Percentiles rank a stretch among this genome's conserved stretches.
These are phyloP conservation scores for Protosalanx chinensis DNA, from an alignment of 2,797 vertebrate species.

Conservation along the genomic window DNA sequence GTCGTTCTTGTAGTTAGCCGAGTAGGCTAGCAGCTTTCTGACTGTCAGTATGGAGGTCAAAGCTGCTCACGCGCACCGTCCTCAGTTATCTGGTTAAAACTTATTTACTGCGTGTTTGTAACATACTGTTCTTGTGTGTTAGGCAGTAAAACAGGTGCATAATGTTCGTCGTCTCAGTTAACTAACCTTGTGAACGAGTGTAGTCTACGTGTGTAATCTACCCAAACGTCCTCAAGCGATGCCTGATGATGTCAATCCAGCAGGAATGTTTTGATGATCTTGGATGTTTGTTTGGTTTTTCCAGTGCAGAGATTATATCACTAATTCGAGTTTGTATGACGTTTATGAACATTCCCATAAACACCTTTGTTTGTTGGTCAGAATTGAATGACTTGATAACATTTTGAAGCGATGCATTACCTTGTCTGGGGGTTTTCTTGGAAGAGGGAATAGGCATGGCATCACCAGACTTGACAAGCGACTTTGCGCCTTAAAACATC, in stretches of 20 bases:
- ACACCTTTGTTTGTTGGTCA: no score
- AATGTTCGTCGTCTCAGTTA: no score
- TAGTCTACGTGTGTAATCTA: no score
- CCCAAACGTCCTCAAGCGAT: no score
- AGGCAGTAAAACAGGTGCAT: neutral
- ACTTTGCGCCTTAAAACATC: neutral
- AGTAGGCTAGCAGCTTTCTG: neutral
- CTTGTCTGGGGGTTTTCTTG: neutral
- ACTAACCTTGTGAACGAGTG: no score
- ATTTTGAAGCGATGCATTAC: neutral
- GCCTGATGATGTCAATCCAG: no score
- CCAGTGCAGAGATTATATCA: no score
- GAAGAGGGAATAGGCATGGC: neutral
- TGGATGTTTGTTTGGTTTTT: no score
- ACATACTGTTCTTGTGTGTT: neutral
- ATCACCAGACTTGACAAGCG: neutral
- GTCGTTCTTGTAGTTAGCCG: neutral
- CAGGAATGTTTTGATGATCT: no score
- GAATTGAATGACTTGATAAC: no score
- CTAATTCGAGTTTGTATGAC: no score
- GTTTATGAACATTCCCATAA: no score
- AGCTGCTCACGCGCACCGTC: neutral
- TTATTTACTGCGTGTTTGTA: neutral
- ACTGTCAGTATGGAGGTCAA: conserved; percentile 44
- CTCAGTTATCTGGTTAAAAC: neutral